Evolutionary conservation across 1,140 invertebrate genomes (phyloP).

Genomic region (Trypoxylus dichotomus): DNA sequence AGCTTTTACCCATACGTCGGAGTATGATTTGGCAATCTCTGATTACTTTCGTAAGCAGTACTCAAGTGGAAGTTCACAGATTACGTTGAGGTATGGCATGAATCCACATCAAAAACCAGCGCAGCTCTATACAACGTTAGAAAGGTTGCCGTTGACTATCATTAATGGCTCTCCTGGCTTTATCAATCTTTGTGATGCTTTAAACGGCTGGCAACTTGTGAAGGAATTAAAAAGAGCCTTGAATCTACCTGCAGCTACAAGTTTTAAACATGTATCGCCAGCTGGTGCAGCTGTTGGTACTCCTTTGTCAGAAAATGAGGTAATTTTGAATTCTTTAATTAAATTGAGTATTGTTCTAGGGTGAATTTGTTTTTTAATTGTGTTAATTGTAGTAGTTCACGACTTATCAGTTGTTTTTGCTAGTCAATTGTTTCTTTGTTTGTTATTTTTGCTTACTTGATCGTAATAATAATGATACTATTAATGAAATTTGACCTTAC

Average conservation of each 20-base stretch:
- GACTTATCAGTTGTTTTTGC: background rate
- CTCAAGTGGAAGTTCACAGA: slow-evolving; percentile 73
- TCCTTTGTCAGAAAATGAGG: slow-evolving; percentile 69
- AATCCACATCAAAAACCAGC: slow-evolving; percentile 76
- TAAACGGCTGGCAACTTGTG: slow-evolving; percentile 97
- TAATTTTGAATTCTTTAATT: slow-evolving; percentile 38
- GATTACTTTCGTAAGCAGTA: slow-evolving; percentile 95
- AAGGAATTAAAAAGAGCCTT: slow-evolving; percentile 81
- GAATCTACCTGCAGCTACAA: slow-evolving; percentile 87
- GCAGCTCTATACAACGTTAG: slow-evolving; percentile 82
- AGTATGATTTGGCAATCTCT: slow-evolving; percentile 92
- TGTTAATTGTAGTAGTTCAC: too few species aligned
- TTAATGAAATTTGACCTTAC: background rate
- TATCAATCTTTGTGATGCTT: slow-evolving; percentile 95
- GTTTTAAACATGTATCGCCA: slow-evolving; percentile 97
- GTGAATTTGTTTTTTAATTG: too few species aligned
- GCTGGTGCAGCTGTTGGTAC: slow-evolving; percentile 91
- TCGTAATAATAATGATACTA: background rate
- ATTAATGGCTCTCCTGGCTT: slow-evolving; percentile 95
- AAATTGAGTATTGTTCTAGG: too few species aligned
- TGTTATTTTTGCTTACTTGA: background rate
- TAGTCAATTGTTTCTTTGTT: background rate
- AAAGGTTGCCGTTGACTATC: slow-evolving; percentile 84
- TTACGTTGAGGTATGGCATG: slow-evolving; percentile 56
- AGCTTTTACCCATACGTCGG: slow-evolving; percentile 94